phyloP scores from a whole-genome alignment of 2,113 vertebrate species.

The Galemys pyrenaicus region DNA sequence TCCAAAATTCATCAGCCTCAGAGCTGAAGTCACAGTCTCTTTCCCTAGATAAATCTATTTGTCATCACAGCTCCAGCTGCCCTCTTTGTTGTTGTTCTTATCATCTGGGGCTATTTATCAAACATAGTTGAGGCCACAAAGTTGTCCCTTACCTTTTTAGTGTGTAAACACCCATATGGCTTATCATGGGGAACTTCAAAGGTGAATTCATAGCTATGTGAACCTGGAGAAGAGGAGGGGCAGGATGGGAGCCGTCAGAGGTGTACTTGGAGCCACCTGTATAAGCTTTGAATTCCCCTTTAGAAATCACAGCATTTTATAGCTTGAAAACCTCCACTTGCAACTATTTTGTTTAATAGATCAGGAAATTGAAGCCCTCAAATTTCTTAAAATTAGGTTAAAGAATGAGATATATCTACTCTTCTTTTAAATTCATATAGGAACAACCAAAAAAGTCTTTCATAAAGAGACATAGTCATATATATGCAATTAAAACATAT shows the following conservation, averaged over 20 bases:
- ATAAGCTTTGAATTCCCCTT: background rate
- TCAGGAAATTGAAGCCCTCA: background rate
- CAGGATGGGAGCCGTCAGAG: background rate
- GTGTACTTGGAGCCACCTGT: background rate
- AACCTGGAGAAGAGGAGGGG: background rate
- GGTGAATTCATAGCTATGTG: background rate
- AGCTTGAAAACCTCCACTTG: background rate
- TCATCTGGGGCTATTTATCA: background rate
- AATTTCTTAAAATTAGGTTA: background rate
- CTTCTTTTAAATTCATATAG: background rate
- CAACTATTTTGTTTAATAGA: background rate
- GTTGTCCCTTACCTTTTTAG: background rate
- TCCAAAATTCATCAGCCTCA: constrained; percentile 40
- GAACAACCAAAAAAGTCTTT: background rate
- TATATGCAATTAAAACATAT: background rate
- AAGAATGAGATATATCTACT: background rate
- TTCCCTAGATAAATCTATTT: background rate
- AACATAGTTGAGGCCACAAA: background rate
- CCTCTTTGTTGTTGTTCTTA: background rate
- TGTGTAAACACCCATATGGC: background rate
- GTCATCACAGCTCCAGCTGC: background rate
- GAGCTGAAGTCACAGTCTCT: background rate
- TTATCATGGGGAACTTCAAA: background rate
- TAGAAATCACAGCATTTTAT: background rate
- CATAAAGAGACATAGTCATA: background rate